A percentile compares a stretch with the other conserved stretches of the same genome.
Evolutionary conservation across 2,113 vertebrate genomes (phyloP).

Genomic region (Emydura subglobosa): DNA sequence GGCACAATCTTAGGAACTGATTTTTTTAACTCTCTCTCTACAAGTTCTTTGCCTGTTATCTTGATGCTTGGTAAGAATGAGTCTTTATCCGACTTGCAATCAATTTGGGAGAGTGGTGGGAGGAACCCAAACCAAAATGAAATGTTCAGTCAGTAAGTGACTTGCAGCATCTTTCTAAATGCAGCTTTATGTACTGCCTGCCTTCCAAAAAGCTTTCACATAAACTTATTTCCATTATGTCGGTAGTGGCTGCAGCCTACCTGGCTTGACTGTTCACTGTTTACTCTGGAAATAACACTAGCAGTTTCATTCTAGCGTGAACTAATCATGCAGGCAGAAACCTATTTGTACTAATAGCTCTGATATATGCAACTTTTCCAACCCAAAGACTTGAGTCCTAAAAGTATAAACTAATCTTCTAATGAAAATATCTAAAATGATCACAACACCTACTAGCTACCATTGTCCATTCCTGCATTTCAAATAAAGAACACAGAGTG

Average conservation of each 20-base stretch:
- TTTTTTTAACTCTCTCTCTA: neutral
- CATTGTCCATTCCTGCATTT: neutral
- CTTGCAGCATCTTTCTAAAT: neutral
- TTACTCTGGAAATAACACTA: neutral
- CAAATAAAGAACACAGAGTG: neutral
- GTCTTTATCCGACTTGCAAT: conserved; percentile 16
- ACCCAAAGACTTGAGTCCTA: neutral
- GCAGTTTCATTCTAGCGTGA: neutral
- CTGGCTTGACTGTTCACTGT: neutral
- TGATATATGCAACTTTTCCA: neutral
- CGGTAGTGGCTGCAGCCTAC: neutral
- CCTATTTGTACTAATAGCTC: neutral
- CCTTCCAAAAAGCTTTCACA: conserved; percentile 24
- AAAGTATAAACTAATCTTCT: neutral
- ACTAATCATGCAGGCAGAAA: neutral
- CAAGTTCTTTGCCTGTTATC: neutral
- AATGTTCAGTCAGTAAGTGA: neutral
- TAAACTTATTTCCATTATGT: conserved; percentile 24
- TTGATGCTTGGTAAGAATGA: neutral
- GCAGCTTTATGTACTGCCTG: conserved; percentile 45
- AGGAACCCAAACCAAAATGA: neutral
- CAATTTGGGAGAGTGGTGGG: neutral
- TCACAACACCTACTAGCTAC: neutral
- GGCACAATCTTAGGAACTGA: neutral
- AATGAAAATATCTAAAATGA: neutral